Conservation (phyloP, 2,888 invertebrate genomes). For the Mystacides longicornis region DNA sequence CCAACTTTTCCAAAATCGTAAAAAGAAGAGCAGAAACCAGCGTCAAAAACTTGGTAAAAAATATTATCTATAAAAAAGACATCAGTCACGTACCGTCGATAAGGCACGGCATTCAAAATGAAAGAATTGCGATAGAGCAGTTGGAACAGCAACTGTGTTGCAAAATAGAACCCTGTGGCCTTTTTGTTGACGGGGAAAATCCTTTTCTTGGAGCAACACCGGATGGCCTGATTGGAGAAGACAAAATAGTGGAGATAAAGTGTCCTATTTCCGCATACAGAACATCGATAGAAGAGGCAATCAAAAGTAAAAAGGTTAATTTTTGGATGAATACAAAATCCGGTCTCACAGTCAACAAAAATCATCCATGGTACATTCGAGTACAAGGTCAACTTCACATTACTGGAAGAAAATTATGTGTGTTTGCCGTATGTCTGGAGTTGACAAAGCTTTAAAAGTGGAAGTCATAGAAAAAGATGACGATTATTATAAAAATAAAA, state of each 20-base stretch:
- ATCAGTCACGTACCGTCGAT: not conserved
- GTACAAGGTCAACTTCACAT: too few species aligned
- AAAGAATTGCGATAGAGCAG: not conserved
- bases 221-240: not conserved
- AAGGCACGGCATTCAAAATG: not conserved
- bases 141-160: not conserved
- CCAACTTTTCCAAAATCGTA: not conserved
- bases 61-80: not conserved
- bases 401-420: too few species aligned
- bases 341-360: too few species aligned
- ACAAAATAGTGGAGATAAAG: not conserved
- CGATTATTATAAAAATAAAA: too few species aligned
- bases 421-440: too few species aligned
- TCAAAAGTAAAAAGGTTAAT: not conserved
- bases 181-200: not conserved
- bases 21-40: not conserved
- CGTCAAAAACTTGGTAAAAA: not conserved
- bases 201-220: not conserved
- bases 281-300: not conserved
- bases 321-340: too few species aligned
- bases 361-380: too few species aligned
- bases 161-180: not conserved
- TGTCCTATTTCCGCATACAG: not conserved
- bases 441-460: too few species aligned
- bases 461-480: too few species aligned